These are phyloP conservation scores for Otus scops DNA, from an alignment of 2,797 vertebrate genomes.

Conservation along the genomic window DNA sequence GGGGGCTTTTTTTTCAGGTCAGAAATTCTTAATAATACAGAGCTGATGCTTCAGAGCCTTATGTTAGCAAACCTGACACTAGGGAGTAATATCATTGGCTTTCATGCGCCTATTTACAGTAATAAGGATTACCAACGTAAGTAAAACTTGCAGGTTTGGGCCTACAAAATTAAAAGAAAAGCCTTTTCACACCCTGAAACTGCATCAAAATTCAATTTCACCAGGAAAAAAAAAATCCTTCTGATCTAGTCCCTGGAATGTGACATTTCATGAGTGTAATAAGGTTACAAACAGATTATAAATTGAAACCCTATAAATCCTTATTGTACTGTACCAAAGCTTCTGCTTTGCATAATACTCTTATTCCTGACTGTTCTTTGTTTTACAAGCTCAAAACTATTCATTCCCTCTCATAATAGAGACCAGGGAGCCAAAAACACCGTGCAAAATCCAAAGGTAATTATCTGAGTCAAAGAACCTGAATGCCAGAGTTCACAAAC, in stretches of 20 bases:
- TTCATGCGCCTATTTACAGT: conserved; percentile 51
- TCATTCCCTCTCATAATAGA: conserved; percentile 59
- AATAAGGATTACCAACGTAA: conserved; percentile 54
- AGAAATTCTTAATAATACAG: conserved; percentile 47
- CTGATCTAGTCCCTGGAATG: conserved; percentile 72
- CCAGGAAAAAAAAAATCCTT: conserved; percentile 57
- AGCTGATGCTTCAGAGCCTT: conserved; percentile 42
- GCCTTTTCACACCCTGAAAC: conserved; percentile 47
- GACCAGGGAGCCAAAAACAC: conserved; percentile 58
- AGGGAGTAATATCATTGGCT: conserved; percentile 47
- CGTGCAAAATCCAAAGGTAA: conserved; percentile 62
- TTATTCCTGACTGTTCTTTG: conserved; percentile 69
- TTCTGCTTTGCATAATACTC: conserved; percentile 75
- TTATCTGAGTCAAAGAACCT: conserved; percentile 59
- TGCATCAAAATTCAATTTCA: conserved; percentile 69
- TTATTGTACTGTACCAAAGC: conserved; percentile 70
- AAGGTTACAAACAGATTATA: conserved; percentile 76
- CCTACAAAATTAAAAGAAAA: conserved; percentile 49
- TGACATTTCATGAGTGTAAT: conserved; percentile 75
- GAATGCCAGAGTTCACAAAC: conserved; percentile 54
- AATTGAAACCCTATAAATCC: conserved; percentile 72
- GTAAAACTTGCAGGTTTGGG: conserved; percentile 62
- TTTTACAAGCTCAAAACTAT: conserved; percentile 67
- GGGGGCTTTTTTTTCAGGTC: neutral
- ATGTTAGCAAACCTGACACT: conserved; percentile 35